These are phyloP conservation scores for Mythimna pallens DNA, from an alignment of 2,888 invertebrate genomes.

Conservation along the genomic window DNA sequence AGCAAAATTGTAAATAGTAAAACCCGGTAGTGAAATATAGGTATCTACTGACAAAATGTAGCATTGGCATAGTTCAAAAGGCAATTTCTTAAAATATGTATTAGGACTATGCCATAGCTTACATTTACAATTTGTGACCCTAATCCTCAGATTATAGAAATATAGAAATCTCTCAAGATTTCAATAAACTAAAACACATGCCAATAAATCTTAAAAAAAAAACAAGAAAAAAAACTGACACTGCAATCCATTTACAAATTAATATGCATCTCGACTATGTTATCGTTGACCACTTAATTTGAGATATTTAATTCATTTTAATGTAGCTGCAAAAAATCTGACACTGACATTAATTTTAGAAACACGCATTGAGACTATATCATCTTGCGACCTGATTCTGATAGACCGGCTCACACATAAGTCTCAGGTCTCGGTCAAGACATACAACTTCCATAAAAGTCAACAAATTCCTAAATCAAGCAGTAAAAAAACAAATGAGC, in stretches of 20 bases:
- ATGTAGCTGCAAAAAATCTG: background rate
- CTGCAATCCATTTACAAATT: background rate
- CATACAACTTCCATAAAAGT: slow-evolving; percentile 40
- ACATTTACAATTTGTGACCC: background rate
- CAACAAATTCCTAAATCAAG: slow-evolving; percentile 16
- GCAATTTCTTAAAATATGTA: background rate
- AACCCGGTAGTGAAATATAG: background rate
- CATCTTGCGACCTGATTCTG: slow-evolving; percentile 17
- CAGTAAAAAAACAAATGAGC: slow-evolving; percentile 38
- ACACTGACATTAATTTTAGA: slow-evolving; percentile 33
- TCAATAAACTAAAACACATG: background rate
- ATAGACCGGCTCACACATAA: slow-evolving; percentile 3
- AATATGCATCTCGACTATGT: background rate
- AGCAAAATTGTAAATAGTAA: background rate
- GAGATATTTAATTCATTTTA: background rate
- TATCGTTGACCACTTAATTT: background rate
- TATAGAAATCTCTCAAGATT: background rate
- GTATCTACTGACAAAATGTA: background rate
- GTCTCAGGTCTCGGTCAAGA: slow-evolving; percentile 52
- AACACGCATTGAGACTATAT: slow-evolving; percentile 2
- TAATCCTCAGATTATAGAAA: background rate
- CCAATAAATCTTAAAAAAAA: background rate
- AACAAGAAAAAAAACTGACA: background rate
- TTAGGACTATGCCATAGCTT: background rate
- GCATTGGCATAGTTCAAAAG: too few relatives aligned